phyloP scores from a whole-genome alignment of 1,140 invertebrate species.

The Drosophila athabasca region DNA sequence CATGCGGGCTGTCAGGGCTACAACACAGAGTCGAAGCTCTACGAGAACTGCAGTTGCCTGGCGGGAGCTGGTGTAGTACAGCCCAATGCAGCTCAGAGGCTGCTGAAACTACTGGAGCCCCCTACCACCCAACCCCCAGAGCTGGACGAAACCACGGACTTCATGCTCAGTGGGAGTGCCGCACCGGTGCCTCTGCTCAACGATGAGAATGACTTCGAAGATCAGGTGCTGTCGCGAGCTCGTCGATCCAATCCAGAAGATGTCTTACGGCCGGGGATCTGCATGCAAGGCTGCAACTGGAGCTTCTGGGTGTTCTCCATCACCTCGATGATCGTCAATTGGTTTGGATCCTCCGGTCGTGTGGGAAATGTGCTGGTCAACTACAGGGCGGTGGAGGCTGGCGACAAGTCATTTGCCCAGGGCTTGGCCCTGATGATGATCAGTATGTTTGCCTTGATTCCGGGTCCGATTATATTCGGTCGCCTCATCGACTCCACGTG shows the following conservation, averaged over 20 bases:
- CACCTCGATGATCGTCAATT: slow-evolving; percentile 85
- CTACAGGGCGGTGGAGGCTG: slow-evolving; percentile 85
- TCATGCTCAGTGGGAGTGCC: not conserved
- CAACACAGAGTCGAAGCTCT: slow-evolving; percentile 61
- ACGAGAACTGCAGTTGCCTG: slow-evolving; percentile 56
- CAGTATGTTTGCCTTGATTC: slow-evolving; percentile 88
- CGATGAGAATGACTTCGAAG: slow-evolving; percentile 39
- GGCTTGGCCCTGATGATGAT: slow-evolving; percentile 86
- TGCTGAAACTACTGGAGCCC: slow-evolving; percentile 17
- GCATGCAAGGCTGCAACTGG: slow-evolving; percentile 84
- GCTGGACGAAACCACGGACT: slow-evolving; percentile 7
- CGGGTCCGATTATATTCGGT: slow-evolving; percentile 88
- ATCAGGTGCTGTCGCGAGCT: slow-evolving; percentile 22
- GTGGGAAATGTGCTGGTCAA: slow-evolving; percentile 87
- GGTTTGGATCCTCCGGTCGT: slow-evolving; percentile 86
- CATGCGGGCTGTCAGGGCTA: slow-evolving; percentile 86
- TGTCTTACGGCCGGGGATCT: slow-evolving; percentile 85
- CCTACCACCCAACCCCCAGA: slow-evolving; percentile 21
- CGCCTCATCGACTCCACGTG: slow-evolving; percentile 87
- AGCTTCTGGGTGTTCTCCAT: slow-evolving; percentile 84
- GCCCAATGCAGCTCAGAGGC: slow-evolving; percentile 18
- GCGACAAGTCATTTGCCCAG: slow-evolving; percentile 88
- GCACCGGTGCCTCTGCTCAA: slow-evolving; percentile 41
- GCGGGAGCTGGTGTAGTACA: not conserved
- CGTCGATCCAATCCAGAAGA: slow-evolving; percentile 42